Evolutionary conservation across 2,797 vertebrate genomes (phyloP), one percentile per base, ranked within the genome.

Genomic region (Microctenopoma steveboyesi): DNA sequence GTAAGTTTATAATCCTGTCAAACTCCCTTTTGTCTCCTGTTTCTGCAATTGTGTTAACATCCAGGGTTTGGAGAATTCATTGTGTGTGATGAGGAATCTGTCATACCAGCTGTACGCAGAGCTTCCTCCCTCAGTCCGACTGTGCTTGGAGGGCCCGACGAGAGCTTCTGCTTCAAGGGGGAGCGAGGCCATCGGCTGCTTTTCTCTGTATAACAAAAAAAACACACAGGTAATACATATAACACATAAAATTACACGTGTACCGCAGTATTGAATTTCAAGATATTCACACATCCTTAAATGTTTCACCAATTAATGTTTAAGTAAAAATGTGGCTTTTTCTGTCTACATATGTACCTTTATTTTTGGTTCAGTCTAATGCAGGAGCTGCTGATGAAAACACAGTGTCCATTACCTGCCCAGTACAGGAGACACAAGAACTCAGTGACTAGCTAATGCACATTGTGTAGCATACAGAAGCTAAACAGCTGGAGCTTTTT

Each of bases 41-140:
- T 3, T 45, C 10, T 55, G 22, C 15, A 1, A 59, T 22, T 37
- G 6, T 68, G 1, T 62, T 68, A 16, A 5, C 25, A 6, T 16
- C 2, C 58, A 98, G 98, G 97, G 98, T 0, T 93, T 98, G 85
- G 98, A 99, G 92, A 99, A 98, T 0, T 95, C 95, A 0, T 86
- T 98, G 73, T 99, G 98, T 0, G 95, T 98, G 47, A 89, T 99
- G 89, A 94, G 98, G 70, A 99, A 99, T 92, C 93, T 99, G 85
- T 98, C 97, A 63, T 98, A 96, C 84, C 96, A 98, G 79, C 92
- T 99, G 45, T 99, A 98, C 4, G 89, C 92, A 0, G 98, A 99
- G 89, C 96, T 99, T 79, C 96, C 96, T 0, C 92, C 95, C 0
- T 96, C 96, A 0, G 92, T 94, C 0, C 93, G 95, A 2, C 93